A percentile compares a stretch with the other conserved stretches of the same genome.
Conservation (phyloP, 2,113 vertebrate genomes). For the Barbus barbus region DNA sequence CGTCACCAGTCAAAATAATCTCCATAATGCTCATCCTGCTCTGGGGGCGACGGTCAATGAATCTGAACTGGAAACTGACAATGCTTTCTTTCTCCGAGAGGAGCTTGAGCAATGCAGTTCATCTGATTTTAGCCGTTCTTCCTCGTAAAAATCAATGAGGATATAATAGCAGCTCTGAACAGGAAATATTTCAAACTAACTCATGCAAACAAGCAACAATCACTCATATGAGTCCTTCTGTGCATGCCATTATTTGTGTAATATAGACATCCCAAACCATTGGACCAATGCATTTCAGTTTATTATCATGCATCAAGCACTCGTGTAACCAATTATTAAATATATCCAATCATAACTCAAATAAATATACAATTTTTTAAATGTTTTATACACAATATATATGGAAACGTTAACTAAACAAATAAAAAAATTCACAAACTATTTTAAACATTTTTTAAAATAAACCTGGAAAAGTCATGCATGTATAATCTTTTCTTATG, state of each 20-base stretch:
- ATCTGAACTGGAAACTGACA: background rate
- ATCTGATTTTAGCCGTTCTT: background rate
- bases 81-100: background rate
- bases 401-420: background rate
- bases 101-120: background rate
- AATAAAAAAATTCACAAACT: background rate
- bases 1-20: constrained; percentile 47
- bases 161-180: background rate
- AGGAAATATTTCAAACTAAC: background rate
- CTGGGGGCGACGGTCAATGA: background rate
- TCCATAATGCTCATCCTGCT: constrained; percentile 19
- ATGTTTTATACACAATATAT: background rate
- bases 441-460: too few relatives aligned
- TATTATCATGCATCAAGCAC: background rate
- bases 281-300: background rate
- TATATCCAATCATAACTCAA: background rate
- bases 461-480: too few relatives aligned
- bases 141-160: background rate
- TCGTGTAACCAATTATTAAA: background rate
- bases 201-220: background rate
- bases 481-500: too few relatives aligned
- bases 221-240: background rate
- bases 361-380: background rate
- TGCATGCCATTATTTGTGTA: background rate
- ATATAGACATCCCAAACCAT: background rate